Evolutionary conservation across 2,888 invertebrate species (phyloP), one percentile per base, ranked within the genome.

Genomic region (Scotopteryx bipunctaria): DNA sequence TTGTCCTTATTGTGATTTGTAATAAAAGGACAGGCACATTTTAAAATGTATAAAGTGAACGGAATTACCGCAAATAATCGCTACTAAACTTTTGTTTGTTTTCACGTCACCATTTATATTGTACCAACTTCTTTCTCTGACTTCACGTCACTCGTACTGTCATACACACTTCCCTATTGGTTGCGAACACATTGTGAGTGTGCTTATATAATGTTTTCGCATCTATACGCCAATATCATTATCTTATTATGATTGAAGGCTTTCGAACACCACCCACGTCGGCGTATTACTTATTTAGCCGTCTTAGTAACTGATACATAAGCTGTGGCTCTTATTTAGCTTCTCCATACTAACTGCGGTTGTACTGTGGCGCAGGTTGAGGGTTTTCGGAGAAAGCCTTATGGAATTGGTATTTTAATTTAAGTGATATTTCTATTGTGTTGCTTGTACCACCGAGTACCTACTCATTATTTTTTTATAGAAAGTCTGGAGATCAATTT

Each of bases 371-470:
- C 36, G n/a, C 15, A 29, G 13, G 17, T 29, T 36, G 36, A 42
- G 16, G 8, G 11, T 17, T 38, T 36, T 31, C n/a, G 21, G 6
- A 16, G 17, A 33, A 42, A 17, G 9, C 35, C 9, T 27, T 29
- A 19, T 35, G 8, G 9, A 29, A 29, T 41, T n/a, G 27, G 16
- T 29, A 19, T 41, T 35, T 42, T 48, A 42, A 41, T 41, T 42
- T 15, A 27, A 27, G 27, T 41, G 19, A 27, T 33, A 40, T 27
- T 47, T 48, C 5, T 35, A 42, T 42, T 41, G 48, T 41, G n/a
- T 19, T 31, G n/a, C 27, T 21, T 27, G 9, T 21, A 13, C 16
- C 11, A 19, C 40, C 15, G 14, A 38, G n/a, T 25, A 31, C n/a
- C 11, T 35, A 27, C 15, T 35, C 14, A 29, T 21, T 21, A 40